Conservation (phyloP, 2,113 vertebrate genomes). For the Tichodroma muraria region DNA sequence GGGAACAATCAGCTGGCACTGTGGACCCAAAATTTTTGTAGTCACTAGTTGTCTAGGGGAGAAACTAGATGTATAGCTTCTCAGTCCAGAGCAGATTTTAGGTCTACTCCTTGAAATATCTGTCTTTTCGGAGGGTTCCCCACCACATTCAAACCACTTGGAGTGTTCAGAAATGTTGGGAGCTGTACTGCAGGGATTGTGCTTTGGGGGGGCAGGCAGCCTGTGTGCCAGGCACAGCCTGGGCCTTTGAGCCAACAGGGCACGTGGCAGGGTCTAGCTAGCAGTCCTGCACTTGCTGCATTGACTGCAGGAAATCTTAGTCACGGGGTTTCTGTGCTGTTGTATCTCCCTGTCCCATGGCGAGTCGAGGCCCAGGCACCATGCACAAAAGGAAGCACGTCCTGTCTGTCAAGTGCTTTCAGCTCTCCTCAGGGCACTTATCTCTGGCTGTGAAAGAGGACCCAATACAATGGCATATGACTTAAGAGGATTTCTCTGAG, state of each 20-base stretch:
- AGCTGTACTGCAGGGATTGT: rapidly evolving
- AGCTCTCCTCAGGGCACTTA: not conserved
- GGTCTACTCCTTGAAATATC: not conserved
- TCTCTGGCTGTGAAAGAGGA: not conserved
- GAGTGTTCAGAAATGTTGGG: not conserved
- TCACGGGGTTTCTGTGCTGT: not conserved
- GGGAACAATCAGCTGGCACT: not conserved
- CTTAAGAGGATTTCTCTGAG: constrained; percentile 34
- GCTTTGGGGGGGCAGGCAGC: not conserved
- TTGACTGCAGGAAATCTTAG: not conserved
- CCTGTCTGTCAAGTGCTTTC: not conserved
- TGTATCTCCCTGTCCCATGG: no score
- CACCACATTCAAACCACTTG: not conserved
- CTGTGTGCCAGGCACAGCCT: not conserved
- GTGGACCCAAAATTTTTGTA: not conserved
- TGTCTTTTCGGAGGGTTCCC: not conserved
- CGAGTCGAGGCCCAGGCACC: not conserved
- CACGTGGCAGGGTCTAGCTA: not conserved
- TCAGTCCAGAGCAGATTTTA: not conserved
- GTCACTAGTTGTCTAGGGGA: not conserved
- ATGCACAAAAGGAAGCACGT: not conserved
- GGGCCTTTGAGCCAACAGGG: not conserved
- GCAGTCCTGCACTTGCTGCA: not conserved
- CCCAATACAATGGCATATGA: not conserved
- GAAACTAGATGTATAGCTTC: not conserved